Evolutionary conservation across 37 sponge, comb jelly and placozoan genomes (phyloP).

Genomic region (Halichondria panicea): DNA sequence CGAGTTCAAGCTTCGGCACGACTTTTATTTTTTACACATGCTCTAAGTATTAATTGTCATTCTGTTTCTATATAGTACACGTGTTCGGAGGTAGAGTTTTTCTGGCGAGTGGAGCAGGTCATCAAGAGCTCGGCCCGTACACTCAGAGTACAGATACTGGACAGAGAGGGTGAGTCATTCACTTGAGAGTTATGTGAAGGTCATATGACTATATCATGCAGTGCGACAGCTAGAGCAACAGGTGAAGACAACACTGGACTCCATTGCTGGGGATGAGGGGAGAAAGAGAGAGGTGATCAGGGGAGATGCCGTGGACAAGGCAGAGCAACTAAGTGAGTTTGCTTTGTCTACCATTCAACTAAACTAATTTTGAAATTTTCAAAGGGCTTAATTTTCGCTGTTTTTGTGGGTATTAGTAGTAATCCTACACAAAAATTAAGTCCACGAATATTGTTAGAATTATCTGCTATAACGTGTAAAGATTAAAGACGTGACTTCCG

Average conservation of each 20-base stretch:
- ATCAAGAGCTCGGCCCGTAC: slow-evolving; percentile 82
- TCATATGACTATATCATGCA: too few relatives aligned
- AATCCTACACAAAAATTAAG: too few relatives aligned
- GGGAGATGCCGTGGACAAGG: slow-evolving; percentile 90
- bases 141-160: slow-evolving; percentile 87
- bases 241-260: slow-evolving; percentile 84
- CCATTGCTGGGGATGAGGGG: slow-evolving; percentile 64
- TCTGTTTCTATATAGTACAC: slow-evolving; percentile 42
- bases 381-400: too few relatives aligned
- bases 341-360: neutral
- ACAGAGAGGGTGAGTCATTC: slow-evolving; percentile 88
- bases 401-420: too few relatives aligned
- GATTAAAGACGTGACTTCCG: too few relatives aligned
- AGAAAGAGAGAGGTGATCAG: slow-evolving; percentile 83
- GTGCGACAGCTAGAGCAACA: slow-evolving; percentile 88
- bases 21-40: neutral
- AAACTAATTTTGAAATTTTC: too few relatives aligned
- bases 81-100: slow-evolving; percentile 91
- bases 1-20: too few relatives aligned
- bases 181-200: too few relatives aligned
- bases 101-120: slow-evolving; percentile 91
- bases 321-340: slow-evolving; percentile 93
- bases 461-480: too few relatives aligned
- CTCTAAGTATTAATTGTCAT: neutral
- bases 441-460: too few relatives aligned